phyloP scores from a whole-genome alignment of 2,113 vertebrate species.

The Anguilla rostrata region DNA sequence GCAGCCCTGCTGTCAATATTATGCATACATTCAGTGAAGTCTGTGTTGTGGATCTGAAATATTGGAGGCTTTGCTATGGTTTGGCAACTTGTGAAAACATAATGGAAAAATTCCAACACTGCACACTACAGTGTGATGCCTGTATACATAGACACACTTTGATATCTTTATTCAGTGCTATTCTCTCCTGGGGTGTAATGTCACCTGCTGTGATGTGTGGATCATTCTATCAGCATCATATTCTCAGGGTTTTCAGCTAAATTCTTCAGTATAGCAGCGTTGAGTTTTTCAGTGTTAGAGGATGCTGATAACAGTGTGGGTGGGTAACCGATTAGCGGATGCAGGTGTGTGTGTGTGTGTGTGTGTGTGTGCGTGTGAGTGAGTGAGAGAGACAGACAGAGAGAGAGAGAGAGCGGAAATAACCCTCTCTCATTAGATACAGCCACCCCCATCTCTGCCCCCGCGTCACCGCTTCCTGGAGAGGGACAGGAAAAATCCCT shows the following conservation, averaged over 20 bases:
- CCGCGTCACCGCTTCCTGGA: background rate
- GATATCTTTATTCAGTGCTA: background rate
- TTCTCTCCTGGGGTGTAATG: background rate
- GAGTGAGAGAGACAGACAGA: constrained; percentile 30
- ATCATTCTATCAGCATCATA: background rate
- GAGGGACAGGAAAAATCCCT: constrained; percentile 6
- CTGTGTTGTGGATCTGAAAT: background rate
- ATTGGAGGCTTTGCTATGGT: background rate
- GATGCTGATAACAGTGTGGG: constrained; percentile 41
- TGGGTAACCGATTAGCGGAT: constrained; percentile 75
- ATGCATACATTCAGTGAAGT: background rate
- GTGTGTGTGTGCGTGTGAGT: constrained; percentile 66
- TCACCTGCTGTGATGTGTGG: background rate
- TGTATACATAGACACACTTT: background rate
- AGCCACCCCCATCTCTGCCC: background rate
- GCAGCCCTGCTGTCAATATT: no score
- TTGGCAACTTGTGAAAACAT: background rate
- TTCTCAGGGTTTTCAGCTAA: background rate
- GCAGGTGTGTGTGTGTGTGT: constrained; percentile 68
- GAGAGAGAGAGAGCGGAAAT: constrained; percentile 57
- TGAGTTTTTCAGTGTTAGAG: background rate
- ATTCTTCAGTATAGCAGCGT: background rate
- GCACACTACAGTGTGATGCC: background rate
- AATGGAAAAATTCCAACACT: background rate
- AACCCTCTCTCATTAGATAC: constrained; percentile 55